These are phyloP conservation scores for Anthophora plumipes DNA, from an alignment of 2,888 invertebrate species.

Conservation along the genomic window DNA sequence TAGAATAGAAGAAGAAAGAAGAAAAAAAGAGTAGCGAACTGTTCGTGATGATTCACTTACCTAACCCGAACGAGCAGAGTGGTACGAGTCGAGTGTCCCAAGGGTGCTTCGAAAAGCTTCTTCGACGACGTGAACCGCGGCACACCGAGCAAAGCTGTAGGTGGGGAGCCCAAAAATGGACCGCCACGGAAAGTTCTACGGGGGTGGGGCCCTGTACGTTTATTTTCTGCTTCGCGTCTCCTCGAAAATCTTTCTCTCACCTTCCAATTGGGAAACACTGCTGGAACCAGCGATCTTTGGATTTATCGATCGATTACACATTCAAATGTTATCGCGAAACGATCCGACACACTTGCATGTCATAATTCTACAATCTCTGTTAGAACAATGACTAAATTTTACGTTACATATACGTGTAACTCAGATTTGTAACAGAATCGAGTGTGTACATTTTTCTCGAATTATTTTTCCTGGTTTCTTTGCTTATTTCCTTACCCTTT, in stretches of 20 bases:
- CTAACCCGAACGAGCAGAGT: slow-evolving; percentile 84
- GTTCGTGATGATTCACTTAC: slow-evolving; percentile 78
- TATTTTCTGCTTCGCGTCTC: slow-evolving; percentile 70
- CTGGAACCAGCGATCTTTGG: slow-evolving; percentile 38
- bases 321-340: background rate
- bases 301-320: background rate
- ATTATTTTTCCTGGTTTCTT: too few relatives aligned
- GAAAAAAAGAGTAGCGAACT: too few relatives aligned
- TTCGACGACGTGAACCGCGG: slow-evolving; percentile 49
- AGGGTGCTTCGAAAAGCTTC: slow-evolving; percentile 66
- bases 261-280: slow-evolving; percentile 45
- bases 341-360: background rate
- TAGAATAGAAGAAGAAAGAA: background rate
- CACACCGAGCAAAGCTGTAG: slow-evolving; percentile 64
- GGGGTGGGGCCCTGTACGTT: slow-evolving; percentile 69
- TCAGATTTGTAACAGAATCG: too few relatives aligned
- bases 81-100: slow-evolving; percentile 83
- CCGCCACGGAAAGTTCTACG: slow-evolving; percentile 71
- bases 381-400: too few relatives aligned
- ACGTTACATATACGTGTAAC: too few relatives aligned
- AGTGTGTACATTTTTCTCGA: too few relatives aligned
- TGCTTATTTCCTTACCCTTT: too few relatives aligned
- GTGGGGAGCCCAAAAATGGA: slow-evolving; percentile 85
- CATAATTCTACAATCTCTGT: too few relatives aligned
- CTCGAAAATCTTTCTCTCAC: slow-evolving; percentile 63